Evolutionary conservation across 2,113 vertebrate species (phyloP).

Genomic region (Cryptoleucopteryx plumbea): DNA sequence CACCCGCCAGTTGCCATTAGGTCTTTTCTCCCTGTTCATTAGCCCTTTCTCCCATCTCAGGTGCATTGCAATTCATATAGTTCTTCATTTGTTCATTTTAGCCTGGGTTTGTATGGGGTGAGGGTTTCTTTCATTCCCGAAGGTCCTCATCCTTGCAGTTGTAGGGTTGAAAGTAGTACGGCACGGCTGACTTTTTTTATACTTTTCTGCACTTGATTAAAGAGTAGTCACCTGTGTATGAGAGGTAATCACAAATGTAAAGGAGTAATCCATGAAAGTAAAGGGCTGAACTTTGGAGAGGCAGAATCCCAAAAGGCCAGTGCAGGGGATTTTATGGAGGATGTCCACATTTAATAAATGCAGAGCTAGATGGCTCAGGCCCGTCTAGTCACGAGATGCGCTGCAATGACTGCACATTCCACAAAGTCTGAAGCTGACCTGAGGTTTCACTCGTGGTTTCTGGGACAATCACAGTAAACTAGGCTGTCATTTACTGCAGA

Average conservation of each 20-base stretch:
- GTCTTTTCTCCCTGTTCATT: background rate
- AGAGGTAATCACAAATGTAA: background rate
- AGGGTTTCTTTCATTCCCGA: background rate
- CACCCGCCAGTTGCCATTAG: background rate
- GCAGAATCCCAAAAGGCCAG: background rate
- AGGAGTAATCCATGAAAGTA: background rate
- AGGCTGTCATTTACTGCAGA: background rate
- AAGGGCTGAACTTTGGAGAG: background rate
- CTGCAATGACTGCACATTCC: background rate
- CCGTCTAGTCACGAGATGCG: background rate
- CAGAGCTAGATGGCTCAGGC: background rate
- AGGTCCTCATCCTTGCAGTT: background rate
- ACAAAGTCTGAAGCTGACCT: background rate
- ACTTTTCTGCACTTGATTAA: background rate
- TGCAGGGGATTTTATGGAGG: background rate
- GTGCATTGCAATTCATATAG: background rate
- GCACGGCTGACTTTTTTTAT: background rate
- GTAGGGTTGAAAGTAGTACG: background rate
- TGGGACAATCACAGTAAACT: background rate
- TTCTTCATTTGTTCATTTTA: background rate
- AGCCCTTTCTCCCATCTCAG: background rate
- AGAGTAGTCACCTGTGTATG: background rate
- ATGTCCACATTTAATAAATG: background rate
- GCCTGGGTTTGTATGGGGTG: background rate
- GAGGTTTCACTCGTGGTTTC: background rate